Evolutionary conservation across 2,888 invertebrate species (phyloP).

Genomic region (Macrophya annulata): DNA sequence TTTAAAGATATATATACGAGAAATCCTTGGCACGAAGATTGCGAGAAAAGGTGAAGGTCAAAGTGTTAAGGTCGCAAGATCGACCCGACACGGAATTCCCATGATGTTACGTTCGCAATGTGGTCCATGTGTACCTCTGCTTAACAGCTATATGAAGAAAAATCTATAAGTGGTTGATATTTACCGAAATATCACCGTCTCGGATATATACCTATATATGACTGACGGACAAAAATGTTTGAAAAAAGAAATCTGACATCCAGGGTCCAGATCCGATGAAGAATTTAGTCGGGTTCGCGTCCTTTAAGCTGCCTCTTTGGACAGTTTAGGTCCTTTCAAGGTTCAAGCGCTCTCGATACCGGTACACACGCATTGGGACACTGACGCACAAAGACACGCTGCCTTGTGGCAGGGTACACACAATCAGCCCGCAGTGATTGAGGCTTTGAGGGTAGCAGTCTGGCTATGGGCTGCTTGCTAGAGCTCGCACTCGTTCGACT

Average conservation of each 20-base stretch:
- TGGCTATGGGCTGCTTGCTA: constrained; percentile 63
- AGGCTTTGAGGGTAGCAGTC: constrained; percentile 69
- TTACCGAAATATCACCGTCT: background rate
- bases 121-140: background rate
- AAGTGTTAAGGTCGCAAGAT: background rate
- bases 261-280: constrained; percentile 38
- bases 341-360: constrained; percentile 51
- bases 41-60: constrained; percentile 39
- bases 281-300: constrained; percentile 44
- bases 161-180: background rate
- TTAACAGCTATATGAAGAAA: background rate
- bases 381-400: constrained; percentile 44
- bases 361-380: constrained; percentile 18
- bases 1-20: constrained; percentile 33
- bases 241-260: background rate
- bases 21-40: constrained; percentile 41
- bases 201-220: no score
- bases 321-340: constrained; percentile 52
- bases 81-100: background rate
- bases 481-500: constrained; percentile 67
- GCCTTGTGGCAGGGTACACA: constrained; percentile 64
- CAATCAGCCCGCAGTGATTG: constrained; percentile 75
- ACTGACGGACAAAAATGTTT: constrained; percentile 31
- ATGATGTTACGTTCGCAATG: background rate
- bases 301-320: constrained; percentile 46